Evolutionary conservation across 2,888 invertebrate genomes (phyloP), one percentile per base, ranked within the genome.

Genomic region (Sepiola atlantica): DNA sequence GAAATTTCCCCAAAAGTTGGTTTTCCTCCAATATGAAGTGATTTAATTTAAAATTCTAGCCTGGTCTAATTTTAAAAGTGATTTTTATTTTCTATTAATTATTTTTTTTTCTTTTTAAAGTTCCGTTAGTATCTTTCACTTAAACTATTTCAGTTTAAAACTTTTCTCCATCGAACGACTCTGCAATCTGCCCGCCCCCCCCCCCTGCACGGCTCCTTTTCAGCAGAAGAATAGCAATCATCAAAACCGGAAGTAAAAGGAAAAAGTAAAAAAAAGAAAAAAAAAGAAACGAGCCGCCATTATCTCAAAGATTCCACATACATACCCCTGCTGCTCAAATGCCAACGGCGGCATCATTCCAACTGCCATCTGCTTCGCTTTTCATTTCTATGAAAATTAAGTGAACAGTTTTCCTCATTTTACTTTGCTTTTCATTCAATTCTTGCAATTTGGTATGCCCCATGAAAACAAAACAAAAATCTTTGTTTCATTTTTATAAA

Each of bases 31-130:
- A 77, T n/a, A n/a, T 77, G n/a, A 77, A 77, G 77, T 77, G 32
- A 77, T 77, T 77, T n/a, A 77, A 77, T 77, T 77, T 77, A 77
- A 45, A 45, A 77, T n/a, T 77, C n/a, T n/a, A 77, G 77, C n/a
- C 77, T 12, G n/a, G n/a, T 14, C 77, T 18, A 77, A 77, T 77
- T 20, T 16, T 18, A 32, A 12, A 6, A n/a, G 10, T 12, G 45
- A 45, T 45, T 45, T 45, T 45, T 45, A 2, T 45, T 45, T 45
- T 4, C 45, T 45, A 2, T 45, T 45, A 4, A 8, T 45, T n/a
- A n/a, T n/a, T n/a, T 45, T 45, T 45, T 45, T 45, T 45, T 45
- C 8, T 45, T 45, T 8, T 45, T 8, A 45, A 45, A 8, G 2
- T 45, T 45, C 8, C 45, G 45, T 45, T 45, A 45, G 45, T 45